Base-by-base conservation (phyloP, 1,140 invertebrate genomes). In the Diorhabda elongata region DNA sequence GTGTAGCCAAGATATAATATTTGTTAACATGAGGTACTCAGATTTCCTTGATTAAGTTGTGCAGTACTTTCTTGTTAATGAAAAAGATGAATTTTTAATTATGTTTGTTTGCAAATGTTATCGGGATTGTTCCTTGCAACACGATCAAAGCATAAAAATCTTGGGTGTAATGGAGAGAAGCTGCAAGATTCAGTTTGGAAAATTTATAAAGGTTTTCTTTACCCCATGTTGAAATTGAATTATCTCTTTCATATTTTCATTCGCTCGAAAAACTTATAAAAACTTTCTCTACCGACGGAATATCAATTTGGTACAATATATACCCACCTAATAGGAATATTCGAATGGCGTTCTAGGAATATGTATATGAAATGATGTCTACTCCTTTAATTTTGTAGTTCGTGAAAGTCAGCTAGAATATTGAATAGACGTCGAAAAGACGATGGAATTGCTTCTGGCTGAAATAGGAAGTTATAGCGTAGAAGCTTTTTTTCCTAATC, bases 311-410 rank as follows among this genome's bases (percentile, higher is more conserved):
- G n/a, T 52, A 52, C 58, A 60, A 11, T 60, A 60, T 60, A 42
- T 11, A 60, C 42, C 58, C 6, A 60, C 58, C 42, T 60, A 11
- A 11, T 52, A 52, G 47, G 47, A 52, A 60, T 42, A 60, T 60
- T 60, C 58, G n/a, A 60, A 11, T 42, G 11, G 58, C 58, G 58
- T 60, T 60, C 58, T 42, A 60, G 7, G 58, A 60, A 60, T 60
- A 60, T 60, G 58, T 60, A 60, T 60, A 60, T 60, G 58, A 42
- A 60, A 60, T 60, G 58, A 60, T 60, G 58, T 60, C 58, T 60
- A 60, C 58, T 60, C 42, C 58, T 60, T 60, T 60, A 60, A 60
- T 60, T 60, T 42, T 42, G 58, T 42, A 60, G 58, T 26, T 26
- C 58, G n/a, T 26, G 58, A 42, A 60, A 60, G 58, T 26, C 58